Conservation (phyloP, 2,888 invertebrate species). For the Lysandra bellargus region DNA sequence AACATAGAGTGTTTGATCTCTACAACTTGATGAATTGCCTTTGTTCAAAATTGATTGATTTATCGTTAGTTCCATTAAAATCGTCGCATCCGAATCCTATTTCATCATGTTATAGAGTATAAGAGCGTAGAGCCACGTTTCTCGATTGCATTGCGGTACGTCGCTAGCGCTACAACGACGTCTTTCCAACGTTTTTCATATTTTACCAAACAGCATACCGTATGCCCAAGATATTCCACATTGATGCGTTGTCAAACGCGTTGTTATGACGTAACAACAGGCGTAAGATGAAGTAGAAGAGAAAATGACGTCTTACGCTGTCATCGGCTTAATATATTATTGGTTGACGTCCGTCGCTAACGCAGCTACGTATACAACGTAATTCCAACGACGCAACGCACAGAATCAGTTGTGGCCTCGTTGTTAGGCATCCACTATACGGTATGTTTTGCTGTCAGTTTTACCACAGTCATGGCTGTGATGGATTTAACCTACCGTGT, state of each 20-base stretch:
- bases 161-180: not conserved
- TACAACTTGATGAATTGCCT: conserved; percentile 1
- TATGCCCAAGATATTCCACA: too few relatives aligned
- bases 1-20: not conserved
- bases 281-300: too few relatives aligned
- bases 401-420: not conserved
- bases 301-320: too few relatives aligned
- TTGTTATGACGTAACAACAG: too few relatives aligned
- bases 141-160: not conserved
- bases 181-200: not conserved
- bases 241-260: too few relatives aligned
- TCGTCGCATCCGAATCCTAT: not conserved
- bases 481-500: too few relatives aligned
- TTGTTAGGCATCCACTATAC: not conserved
- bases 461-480: too few relatives aligned
- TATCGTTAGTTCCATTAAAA: not conserved
- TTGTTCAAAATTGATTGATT: conserved; percentile 9
- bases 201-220: too few relatives aligned
- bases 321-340: not conserved
- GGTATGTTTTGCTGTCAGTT: too few relatives aligned
- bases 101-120: not conserved
- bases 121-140: not conserved
- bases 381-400: not conserved
- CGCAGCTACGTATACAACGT: not conserved
- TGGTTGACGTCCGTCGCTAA: not conserved